Base-by-base conservation (phyloP, 2,888 invertebrate genomes). In the Chrysolina americana region DNA sequence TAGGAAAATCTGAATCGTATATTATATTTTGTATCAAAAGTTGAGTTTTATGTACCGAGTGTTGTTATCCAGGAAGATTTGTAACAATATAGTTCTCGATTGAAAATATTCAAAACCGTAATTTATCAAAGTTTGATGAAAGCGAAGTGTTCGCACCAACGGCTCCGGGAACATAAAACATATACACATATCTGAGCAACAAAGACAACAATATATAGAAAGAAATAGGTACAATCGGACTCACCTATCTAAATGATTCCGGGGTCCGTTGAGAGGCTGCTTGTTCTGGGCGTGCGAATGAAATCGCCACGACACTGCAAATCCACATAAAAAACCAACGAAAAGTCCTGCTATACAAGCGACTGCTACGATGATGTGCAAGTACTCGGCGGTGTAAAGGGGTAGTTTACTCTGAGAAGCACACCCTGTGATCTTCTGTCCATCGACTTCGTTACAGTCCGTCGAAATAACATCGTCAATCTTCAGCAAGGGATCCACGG, bases 261-360 rank as follows among this genome's bases (percentile, higher is more conserved):
- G 93, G 89, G 94, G 94, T 89, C 94, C 94, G 87, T 92, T 92
- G 89, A 92, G 92, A 80, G 94, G 92, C 82, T 93, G 92, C 85
- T 93, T 93, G 85, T 93, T 93, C 83, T 92, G 92, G 84, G 93
- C 91, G 79, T 93, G 92, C 65, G 84, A 82, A 83, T 93, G 93
- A 90, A 94, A 93, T 89, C 94, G 91, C 85, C 94, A 91, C 41
- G 95, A 95, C 87, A 96, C 95, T 83, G 94, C 92, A 87, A 94
- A 96, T 53, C 96, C 96, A 78, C 94, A 93, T 78, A 95, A 92
- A 87, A 96, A 96, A 73, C 96, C 96, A 76, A 95, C 91, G 86
- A 95, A 92, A 77, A 96, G 90, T 15, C 95, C 95, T 69, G 94
- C 92, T 74, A 96, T 90, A 84, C 95, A 94, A 65, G 95, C 94